Conservation (phyloP, 2,888 invertebrate species). For the Heliconius hortense region DNA sequence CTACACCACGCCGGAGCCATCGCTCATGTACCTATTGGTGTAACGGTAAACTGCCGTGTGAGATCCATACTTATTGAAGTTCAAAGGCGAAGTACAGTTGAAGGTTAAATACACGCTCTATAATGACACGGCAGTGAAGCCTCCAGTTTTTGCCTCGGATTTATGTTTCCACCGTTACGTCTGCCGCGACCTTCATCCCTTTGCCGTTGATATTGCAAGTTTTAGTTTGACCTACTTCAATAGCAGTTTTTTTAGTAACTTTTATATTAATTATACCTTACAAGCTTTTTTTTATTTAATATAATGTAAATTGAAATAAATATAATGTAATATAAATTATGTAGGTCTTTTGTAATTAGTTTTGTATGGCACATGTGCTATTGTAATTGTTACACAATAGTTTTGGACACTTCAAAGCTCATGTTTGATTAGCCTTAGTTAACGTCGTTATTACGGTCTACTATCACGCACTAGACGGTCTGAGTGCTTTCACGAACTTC, state of each 20-base stretch:
- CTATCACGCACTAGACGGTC: conserved; percentile 30
- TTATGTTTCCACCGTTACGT: conserved; percentile 13
- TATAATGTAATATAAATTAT: background rate
- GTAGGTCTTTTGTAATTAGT: background rate
- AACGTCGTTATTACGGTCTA: conserved; percentile 26
- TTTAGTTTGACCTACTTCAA: conserved; percentile 17
- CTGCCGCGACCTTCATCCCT: conserved; percentile 22
- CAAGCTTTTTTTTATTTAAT: background rate
- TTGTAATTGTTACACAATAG: conserved; percentile 4
- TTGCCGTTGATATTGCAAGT: conserved; percentile 10
- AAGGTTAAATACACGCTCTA: conserved; percentile 16
- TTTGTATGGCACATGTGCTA: background rate
- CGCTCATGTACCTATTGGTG: conserved; percentile 4
- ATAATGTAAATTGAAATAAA: background rate
- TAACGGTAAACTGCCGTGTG: conserved; percentile 28
- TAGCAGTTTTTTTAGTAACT: background rate
- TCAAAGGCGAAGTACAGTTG: conserved; percentile 30
- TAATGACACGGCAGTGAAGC: conserved; percentile 22
- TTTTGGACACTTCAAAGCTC: conserved; percentile 19
- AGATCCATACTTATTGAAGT: conserved; percentile 22
- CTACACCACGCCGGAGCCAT: conserved; percentile 1
- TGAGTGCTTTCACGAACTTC: conserved; percentile 31
- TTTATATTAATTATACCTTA: background rate
- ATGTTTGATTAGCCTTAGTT: conserved; percentile 29
- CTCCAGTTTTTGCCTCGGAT: conserved; percentile 16